Conservation (phyloP, 1,140 invertebrate genomes). For the Eumaeus atala region DNA sequence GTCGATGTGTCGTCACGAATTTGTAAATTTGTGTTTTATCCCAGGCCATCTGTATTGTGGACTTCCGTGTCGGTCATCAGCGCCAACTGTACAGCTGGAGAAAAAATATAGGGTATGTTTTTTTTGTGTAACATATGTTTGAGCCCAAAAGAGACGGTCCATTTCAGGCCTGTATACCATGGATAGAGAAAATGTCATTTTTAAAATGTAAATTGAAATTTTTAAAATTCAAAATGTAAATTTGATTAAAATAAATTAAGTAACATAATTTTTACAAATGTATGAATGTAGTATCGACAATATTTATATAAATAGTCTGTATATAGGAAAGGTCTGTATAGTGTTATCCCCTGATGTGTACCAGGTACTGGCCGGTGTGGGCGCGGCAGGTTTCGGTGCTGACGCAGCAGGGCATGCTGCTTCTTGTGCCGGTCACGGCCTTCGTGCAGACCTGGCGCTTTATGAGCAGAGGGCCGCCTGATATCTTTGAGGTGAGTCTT, state of each 20-base stretch:
- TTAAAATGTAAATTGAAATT: too few relatives aligned
- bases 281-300: too few relatives aligned
- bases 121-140: too few relatives aligned
- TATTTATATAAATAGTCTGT: too few relatives aligned
- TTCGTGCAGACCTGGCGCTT: constrained; percentile 90
- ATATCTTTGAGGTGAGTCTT: constrained; percentile 87
- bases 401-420: constrained; percentile 84
- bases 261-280: too few relatives aligned
- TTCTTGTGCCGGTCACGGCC: constrained; percentile 84
- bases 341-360: constrained; percentile 9
- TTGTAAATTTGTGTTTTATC: constrained; percentile 23
- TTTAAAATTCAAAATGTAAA: too few relatives aligned
- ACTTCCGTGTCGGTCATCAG: constrained; percentile 85
- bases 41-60: constrained; percentile 83
- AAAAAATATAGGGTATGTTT: constrained; percentile 64
- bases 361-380: constrained; percentile 83
- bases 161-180: too few relatives aligned
- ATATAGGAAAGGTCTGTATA: too few relatives aligned
- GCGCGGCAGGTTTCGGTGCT: constrained; percentile 83
- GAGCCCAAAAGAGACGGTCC: too few relatives aligned
- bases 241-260: too few relatives aligned
- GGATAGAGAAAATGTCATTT: too few relatives aligned
- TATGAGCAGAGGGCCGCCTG: constrained; percentile 85
- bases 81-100: constrained; percentile 83
- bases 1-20: too few relatives aligned